Conservation (phyloP, 2,888 invertebrate genomes). For the Machimus rusticus region DNA sequence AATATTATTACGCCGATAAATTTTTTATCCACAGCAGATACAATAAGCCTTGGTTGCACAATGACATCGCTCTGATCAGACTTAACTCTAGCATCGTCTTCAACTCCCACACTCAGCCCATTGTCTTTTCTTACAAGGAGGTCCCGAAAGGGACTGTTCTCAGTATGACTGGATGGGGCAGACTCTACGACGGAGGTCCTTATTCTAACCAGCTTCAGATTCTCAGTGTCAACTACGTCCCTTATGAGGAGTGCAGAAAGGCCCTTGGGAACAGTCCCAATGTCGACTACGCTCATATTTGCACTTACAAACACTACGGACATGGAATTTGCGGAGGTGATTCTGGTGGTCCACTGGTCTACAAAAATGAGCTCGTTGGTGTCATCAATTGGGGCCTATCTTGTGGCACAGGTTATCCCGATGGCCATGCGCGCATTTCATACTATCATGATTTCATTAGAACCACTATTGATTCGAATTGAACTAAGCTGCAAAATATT, state of each 20-base stretch:
- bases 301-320: slow-evolving; percentile 66
- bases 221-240: slow-evolving; percentile 65
- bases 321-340: slow-evolving; percentile 63
- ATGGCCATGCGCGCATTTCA: slow-evolving; percentile 56
- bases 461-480: slow-evolving; percentile 49
- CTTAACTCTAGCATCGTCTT: slow-evolving; percentile 66
- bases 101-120: slow-evolving; percentile 65
- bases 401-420: slow-evolving; percentile 58
- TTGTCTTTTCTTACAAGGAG: slow-evolving; percentile 64
- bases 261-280: slow-evolving; percentile 57
- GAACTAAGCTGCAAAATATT: neutral
- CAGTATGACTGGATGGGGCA: slow-evolving; percentile 71
- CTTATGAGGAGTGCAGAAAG: slow-evolving; percentile 64
- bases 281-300: slow-evolving; percentile 67
- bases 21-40: slow-evolving; percentile 54
- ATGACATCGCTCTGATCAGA: slow-evolving; percentile 75
- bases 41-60: slow-evolving; percentile 59
- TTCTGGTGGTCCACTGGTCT: slow-evolving; percentile 57
- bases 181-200: slow-evolving; percentile 63
- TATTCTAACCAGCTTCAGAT: slow-evolving; percentile 66
- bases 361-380: slow-evolving; percentile 56
- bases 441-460: slow-evolving; percentile 58
- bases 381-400: slow-evolving; percentile 60
- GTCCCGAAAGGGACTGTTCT: slow-evolving; percentile 65
- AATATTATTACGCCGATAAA: slow-evolving; percentile 53